Base-by-base conservation (phyloP, 1,140 invertebrate species). In the Thaumatotibia leucotreta region DNA sequence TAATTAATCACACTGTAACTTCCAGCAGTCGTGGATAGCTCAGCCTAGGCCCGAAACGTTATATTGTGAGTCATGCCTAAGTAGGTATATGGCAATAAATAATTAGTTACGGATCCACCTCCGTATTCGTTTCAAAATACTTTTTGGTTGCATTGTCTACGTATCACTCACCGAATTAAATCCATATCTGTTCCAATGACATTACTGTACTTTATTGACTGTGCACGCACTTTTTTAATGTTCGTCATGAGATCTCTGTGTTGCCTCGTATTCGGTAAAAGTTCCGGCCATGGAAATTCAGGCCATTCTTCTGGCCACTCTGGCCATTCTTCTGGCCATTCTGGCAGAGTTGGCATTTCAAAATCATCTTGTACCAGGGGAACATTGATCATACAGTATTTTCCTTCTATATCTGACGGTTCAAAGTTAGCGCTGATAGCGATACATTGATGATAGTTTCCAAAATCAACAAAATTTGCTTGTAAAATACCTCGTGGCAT, bases 391-490 rank as follows among this genome's bases (percentile, higher is more conserved):
- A 63, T 50, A 58, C 76, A 80, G 49, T 77, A 80, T 66, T 82
- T 82, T 58, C 80, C 80, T 65, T 71, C 62, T 14, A 80, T 72
- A 6, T 39, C 31, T 17, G 54, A 61, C 8, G 50, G 11, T 20
- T 35, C 33, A 4, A 65, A 32, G 9, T 33, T 14, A 20, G 61
- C 33, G 17, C 58, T 61, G n/a, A 72, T 66, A 3, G 9, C 66
- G 22, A 74, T 27, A 49, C 72, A 74, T 39, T 74, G 66, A 20
- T 68, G 50, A 31, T 74, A 74, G 24, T 68, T 74, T 0, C 80
- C 80, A 5, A 81, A 32, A 11, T 84, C 79, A 2, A 70, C 66
- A n/a, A 68, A 62, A 24, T 84, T 84, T 9, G 72, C 75, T 62
- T 72, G 8, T 6, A 80, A 14, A 17, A 84, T 58, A 27, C 79